These are phyloP conservation scores for Patella caerulea DNA, from an alignment of 2,888 invertebrate genomes.

Conservation along the genomic window DNA sequence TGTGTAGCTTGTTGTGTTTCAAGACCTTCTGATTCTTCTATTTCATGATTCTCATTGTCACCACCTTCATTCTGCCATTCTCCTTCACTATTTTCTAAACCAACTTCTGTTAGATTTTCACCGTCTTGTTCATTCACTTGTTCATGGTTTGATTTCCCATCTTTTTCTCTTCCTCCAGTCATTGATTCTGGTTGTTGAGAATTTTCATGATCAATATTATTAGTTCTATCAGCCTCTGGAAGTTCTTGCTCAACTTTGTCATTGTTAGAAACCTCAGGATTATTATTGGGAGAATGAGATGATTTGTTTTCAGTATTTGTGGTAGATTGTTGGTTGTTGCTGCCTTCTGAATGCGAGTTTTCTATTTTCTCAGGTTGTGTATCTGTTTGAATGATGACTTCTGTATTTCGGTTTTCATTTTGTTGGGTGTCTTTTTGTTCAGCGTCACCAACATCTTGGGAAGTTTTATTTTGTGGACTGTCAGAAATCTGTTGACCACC, in stretches of 20 bases:
- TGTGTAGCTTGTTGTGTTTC: background rate
- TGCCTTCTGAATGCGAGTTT: background rate
- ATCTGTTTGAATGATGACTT: background rate
- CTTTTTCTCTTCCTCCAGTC: constrained; percentile 6
- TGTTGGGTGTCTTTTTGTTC: background rate
- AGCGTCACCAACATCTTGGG: background rate
- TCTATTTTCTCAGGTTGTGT: background rate
- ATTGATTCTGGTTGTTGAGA: background rate
- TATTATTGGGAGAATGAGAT: background rate
- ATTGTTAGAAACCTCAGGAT: background rate
- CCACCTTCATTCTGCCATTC: background rate
- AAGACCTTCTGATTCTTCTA: background rate
- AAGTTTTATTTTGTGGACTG: background rate
- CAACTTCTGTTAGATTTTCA: background rate
- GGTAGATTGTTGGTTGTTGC: background rate
- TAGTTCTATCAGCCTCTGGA: background rate
- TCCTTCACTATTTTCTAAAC: background rate
- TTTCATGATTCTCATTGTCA: background rate
- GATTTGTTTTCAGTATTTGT: background rate
- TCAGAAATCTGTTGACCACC: background rate
- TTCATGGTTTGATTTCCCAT: background rate
- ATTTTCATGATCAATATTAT: constrained; percentile 3
- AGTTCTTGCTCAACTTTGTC: background rate
- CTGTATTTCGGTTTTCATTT: background rate
- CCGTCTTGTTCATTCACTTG: background rate